Base-by-base conservation (phyloP, 2,113 vertebrate genomes). In the Zeus faber region DNA sequence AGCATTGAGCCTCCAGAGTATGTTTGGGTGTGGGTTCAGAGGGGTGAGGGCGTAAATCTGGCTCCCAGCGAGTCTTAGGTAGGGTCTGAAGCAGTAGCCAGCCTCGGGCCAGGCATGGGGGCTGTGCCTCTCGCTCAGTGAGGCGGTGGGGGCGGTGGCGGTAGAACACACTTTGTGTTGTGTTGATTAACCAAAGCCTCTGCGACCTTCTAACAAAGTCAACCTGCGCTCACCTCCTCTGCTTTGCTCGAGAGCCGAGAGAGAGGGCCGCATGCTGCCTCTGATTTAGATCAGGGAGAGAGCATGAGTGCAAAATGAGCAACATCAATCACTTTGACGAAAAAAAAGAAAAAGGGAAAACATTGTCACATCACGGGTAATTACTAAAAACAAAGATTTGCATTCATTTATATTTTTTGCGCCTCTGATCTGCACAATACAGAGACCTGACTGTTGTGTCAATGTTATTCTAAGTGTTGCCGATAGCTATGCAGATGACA, bases 401-500 rank as follows among this genome's bases (percentile, higher is more conserved):
- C 14, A 17, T 81, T 62, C 21, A 60, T 73, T 80, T 78, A 62
- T 83, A 77, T 81, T 75, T 37, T 73, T 46, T 0, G 65, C 54
- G 59, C 62, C 20, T 68, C 49, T 76, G 78, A 77, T 77, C 49
- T 58, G 61, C 44, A 23, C 27, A 45, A 58, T 54, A 53, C 27
- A 11, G 46, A 54, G 56, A 66, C 63, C 57, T 51, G 49, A 65
- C 56, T 70, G 67, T 52, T 60, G 66, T 59, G 67, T 65, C 47
- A 55, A 29, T 54, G 72, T 62, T 67, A 43, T 75, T 77, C 54
- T 58, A 54, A 75, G 67, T 68, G 45, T 62, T 57, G 77, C 74
- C 81, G 14, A 41, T 62, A 75, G 80, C 71, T 53, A 67, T 58
- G 53, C 31, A 63, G 65, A 70, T 81, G 72, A 80, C 70, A 79